Evolutionary conservation across 2,888 invertebrate species (phyloP), one percentile per base, ranked within the genome.

Genomic region (Candidula unifasciata): DNA sequence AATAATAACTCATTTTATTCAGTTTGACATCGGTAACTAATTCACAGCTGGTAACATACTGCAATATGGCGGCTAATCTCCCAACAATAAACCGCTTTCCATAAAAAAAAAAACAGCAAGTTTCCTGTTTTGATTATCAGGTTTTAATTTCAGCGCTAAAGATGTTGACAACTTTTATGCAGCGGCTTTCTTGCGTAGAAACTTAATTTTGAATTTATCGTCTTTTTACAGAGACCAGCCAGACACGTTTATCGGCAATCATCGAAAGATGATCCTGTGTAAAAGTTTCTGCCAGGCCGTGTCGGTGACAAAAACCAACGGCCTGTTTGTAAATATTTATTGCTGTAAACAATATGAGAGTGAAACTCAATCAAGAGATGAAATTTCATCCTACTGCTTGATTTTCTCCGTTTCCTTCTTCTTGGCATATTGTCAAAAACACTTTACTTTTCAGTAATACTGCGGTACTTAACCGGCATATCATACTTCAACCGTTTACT

Each of bases 271-370:
- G 30, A 35, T 69, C 69, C 27, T 13, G 16, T 16, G 35, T 69
- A 18, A 35, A 30, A 16, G 5, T 69, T 69, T 69, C 35, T 35
- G 33, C 24, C 18, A 69, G 69, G 35, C 69, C 35, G 18, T 0
- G 35, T 2, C 33, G 33, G 33, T 16, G 27, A 16, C 18, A 21
- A 21, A 21, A 16, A 69, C 44, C 44, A 69, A 69, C 69, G 16
- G 33, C 16, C 69, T 35, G 18, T 69, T 69, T 69, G 69, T 33
- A 69, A 69, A 33, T 69, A 35, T 69, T 69, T 69, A 69, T 69
- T 69, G 69, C 69, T 69, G 69, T 69, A 69, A 69, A 69, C 69
- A 69, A 69, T 69, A 21, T 69, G 69, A 69, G 33, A 69, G 69
- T 69, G 69, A 69, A 69, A 69, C 16, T 33, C 33, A 33, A 33